phyloP scores from a whole-genome alignment of 1,140 invertebrate genomes.

The Anthonomus grandis region DNA sequence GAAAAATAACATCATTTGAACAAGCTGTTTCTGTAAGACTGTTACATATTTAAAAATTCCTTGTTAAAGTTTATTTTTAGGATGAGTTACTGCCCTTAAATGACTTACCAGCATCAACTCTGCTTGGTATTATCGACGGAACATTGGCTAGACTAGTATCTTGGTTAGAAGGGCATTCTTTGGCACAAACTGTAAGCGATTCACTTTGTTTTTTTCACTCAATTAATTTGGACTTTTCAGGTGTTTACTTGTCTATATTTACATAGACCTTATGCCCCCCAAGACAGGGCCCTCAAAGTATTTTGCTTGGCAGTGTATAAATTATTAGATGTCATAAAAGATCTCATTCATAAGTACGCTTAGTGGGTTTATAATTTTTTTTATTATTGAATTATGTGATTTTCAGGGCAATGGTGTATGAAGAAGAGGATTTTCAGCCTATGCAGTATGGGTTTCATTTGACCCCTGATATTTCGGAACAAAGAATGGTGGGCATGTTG shows the following conservation, averaged over 20 bases:
- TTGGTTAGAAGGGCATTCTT: slow-evolving; percentile 92
- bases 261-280: slow-evolving; percentile 83
- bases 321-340: slow-evolving; percentile 85
- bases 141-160: slow-evolving; percentile 90
- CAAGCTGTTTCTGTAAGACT: slow-evolving; percentile 72
- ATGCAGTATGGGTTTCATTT: slow-evolving; percentile 90
- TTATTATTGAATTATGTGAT: too few species aligned
- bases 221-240: slow-evolving; percentile 1
- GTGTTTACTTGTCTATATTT: slow-evolving; percentile 95
- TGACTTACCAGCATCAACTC: slow-evolving; percentile 65
- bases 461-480: slow-evolving; percentile 74
- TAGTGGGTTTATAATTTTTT: slow-evolving; percentile 9
- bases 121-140: slow-evolving; percentile 90
- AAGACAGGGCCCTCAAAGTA: slow-evolving; percentile 78
- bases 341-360: slow-evolving; percentile 75
- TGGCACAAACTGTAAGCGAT: slow-evolving; percentile 77
- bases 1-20: slow-evolving; percentile 83
- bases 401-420: slow-evolving; percentile 83
- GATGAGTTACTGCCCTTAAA: slow-evolving; percentile 76
- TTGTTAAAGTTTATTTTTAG: slow-evolving; percentile 49
- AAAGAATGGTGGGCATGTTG: slow-evolving; percentile 76
- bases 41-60: not conserved
- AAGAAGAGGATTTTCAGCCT: slow-evolving; percentile 95
- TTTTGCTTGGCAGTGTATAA: slow-evolving; percentile 89
- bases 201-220: not conserved